Base-by-base conservation (phyloP, 2,888 invertebrate species). In the Hofmannophila pseudospretella region DNA sequence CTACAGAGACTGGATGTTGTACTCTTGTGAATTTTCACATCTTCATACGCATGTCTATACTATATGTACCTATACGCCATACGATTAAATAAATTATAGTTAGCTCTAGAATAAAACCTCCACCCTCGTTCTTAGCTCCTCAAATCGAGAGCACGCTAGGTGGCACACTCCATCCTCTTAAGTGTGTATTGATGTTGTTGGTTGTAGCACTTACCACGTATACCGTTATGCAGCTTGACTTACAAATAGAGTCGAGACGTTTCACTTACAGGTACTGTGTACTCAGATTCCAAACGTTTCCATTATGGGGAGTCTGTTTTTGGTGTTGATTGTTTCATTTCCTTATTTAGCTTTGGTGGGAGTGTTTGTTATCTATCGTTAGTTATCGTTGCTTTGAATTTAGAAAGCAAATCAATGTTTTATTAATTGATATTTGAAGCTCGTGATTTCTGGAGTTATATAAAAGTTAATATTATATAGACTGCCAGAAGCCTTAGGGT, bases 151-250 rank as follows among this genome's bases (percentile, higher is more conserved):
- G 49, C 68, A 41, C 68, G 54, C 70, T 74, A 76, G 80, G 80
- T 79, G 77, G 79, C 66, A 67, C 65, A 61, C 66, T 58, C 59
- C 54, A 48, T 60, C 58, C 54, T 52, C 54, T 62, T 70, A 71
- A 75, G 68, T 76, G 78, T 69, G 61, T 69, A 74, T 76, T 71
- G 71, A 71, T 77, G 70, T 67, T 79, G 75, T 81, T 80, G 66
- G 72, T 59, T 65, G 60, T 69, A 67, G 62, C 78, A 82, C 79
- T 82, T 82, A 76, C 70, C 71, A 67, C 55, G 52, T 58, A 47
- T 48, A 56, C 79, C 74, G 78, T 76, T 78, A 77, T 67, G 58
- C 64, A 67, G 72, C 73, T 75, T 74, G 71, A 72, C 72, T 74
- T 65, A 75, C 73, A 76, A 75, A 76, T 69, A 75, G 20, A 52